These are phyloP conservation scores for Motacilla tschutschensis DNA, from an alignment of 2,113 vertebrate species.

Conservation along the genomic window DNA sequence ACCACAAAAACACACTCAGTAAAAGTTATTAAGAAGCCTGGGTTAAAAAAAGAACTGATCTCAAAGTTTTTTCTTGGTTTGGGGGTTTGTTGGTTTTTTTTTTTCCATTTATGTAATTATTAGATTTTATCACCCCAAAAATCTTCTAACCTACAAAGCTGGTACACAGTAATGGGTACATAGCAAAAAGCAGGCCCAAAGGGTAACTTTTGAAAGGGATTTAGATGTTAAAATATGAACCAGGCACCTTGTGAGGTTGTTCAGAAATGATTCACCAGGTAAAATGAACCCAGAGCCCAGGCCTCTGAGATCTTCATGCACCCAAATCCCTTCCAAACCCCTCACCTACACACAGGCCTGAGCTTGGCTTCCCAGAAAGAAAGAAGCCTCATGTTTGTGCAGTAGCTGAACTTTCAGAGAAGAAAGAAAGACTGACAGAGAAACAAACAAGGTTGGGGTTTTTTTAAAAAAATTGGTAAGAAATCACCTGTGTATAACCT, in stretches of 20 bases:
- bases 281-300: neutral
- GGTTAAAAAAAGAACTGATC: neutral
- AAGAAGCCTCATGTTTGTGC: neutral
- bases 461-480: neutral
- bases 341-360: neutral
- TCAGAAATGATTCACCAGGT: neutral
- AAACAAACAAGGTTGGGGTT: neutral
- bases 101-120: neutral
- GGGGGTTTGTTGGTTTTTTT: neutral
- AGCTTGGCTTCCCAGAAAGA: neutral
- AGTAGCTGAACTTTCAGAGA: neutral
- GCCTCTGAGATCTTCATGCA: accelerated
- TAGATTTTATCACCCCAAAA: neutral
- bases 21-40: neutral
- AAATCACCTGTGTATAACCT: neutral
- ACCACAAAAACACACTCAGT: neutral
- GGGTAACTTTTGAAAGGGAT: neutral
- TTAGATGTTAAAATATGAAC: neutral
- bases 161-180: neutral
- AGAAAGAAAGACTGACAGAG: neutral
- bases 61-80: neutral
- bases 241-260: neutral
- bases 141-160: neutral
- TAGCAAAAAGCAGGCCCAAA: neutral
- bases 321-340: neutral